phyloP scores from a whole-genome alignment of 2,797 vertebrate species.

The Columba guinea region DNA sequence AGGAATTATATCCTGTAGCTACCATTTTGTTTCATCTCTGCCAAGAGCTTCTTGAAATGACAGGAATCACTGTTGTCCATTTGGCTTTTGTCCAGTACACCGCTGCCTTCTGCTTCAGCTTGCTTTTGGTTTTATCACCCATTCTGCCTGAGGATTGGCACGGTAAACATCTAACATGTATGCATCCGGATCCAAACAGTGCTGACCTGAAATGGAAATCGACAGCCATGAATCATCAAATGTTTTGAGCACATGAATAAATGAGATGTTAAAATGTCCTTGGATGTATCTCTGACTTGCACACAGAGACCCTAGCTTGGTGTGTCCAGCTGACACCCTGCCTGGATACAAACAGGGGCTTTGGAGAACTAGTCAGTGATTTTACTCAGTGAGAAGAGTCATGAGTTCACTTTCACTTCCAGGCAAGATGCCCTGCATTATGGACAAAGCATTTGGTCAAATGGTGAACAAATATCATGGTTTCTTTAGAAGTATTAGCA shows the following conservation, averaged over 20 bases:
- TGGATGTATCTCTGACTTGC: accelerated
- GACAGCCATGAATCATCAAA: background rate
- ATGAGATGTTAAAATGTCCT: background rate
- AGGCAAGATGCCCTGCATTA: background rate
- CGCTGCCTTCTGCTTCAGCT: slow-evolving; percentile 68
- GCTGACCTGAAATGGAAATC: slow-evolving; percentile 79
- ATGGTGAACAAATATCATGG: accelerated
- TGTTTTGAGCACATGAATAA: background rate
- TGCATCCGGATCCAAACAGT: slow-evolving; percentile 85
- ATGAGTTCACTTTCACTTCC: background rate
- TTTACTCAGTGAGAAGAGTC: background rate
- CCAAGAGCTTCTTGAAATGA: slow-evolving; percentile 5
- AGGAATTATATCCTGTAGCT: slow-evolving; percentile 18
- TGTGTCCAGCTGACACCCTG: background rate
- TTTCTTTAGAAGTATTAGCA: background rate
- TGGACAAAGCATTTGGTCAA: background rate
- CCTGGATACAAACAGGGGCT: background rate
- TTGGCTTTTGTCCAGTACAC: background rate
- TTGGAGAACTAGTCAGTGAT: background rate
- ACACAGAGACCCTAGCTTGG: background rate
- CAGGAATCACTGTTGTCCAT: background rate
- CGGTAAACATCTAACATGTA: slow-evolving; percentile 85
- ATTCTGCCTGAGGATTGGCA: slow-evolving; percentile 87
- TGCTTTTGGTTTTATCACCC: slow-evolving; percentile 85
- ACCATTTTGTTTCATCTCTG: background rate